A percentile compares a stretch with the other conserved stretches of the same genome.
These are phyloP conservation scores for Diorhabda carinulata DNA, from an alignment of 1,140 invertebrate species.

Conservation along the genomic window DNA sequence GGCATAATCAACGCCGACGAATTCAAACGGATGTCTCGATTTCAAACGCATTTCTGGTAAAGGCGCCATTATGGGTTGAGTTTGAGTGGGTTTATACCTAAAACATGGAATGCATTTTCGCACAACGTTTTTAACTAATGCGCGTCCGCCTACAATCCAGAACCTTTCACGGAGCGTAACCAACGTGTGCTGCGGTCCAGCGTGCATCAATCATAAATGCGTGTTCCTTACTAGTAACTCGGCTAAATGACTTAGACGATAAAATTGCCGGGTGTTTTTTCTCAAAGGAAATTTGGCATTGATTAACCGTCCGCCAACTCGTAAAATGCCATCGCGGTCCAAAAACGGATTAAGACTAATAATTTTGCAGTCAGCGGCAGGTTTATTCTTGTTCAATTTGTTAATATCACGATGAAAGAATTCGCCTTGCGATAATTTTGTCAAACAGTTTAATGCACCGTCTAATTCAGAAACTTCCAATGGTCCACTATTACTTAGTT, in stretches of 20 bases:
- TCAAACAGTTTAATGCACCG: too few relatives aligned
- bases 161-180: conserved; percentile 28
- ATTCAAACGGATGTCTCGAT: background rate
- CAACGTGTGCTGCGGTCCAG: conserved; percentile 30
- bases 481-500: too few relatives aligned
- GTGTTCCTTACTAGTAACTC: conserved; percentile 25
- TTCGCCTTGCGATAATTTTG: conserved; percentile 46
- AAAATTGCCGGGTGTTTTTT: too few relatives aligned
- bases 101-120: background rate
- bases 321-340: too few relatives aligned
- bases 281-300: too few relatives aligned
- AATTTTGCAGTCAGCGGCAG: too few relatives aligned
- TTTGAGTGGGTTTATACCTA: background rate
- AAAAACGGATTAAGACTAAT: too few relatives aligned
- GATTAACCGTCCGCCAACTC: too few relatives aligned
- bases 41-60: too few relatives aligned
- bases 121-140: background rate
- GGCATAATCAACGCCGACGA: background rate
- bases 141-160: conserved; percentile 31
- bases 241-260: conserved; percentile 26
- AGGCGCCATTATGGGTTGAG: background rate
- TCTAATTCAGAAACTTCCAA: too few relatives aligned
- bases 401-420: too few relatives aligned
- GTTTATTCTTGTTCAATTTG: too few relatives aligned
- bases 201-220: conserved; percentile 34